Evolutionary conservation across 2,888 invertebrate genomes (phyloP), one percentile per base, ranked within the genome.

Genomic region (Lumbricus terrestris): DNA sequence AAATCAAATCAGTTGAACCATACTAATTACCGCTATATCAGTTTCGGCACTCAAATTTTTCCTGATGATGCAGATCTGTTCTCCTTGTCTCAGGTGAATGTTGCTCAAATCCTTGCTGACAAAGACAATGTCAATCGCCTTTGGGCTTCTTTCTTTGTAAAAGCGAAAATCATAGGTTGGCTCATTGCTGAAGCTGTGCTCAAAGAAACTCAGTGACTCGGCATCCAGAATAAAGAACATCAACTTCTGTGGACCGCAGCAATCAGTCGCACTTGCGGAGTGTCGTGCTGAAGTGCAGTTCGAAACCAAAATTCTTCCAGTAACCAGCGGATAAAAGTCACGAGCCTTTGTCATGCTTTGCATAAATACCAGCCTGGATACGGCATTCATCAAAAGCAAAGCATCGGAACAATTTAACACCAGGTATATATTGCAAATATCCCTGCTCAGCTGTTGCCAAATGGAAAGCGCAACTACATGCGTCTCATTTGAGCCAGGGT

Each of bases 111-210:
- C 85, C 34, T 34, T 85, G 15, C 23, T 35, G 85, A 85, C 37
- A 34, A 85, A 20, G 35, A 85, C 35, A 1, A 34, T 35, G 34
- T 85, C 85, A 85, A 85, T 85, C n/a, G 35, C 29, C 37, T 18
- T 85, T 85, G 34, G 16, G 6, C 85, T 35, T 85, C 16, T 29
- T 85, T 85, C 85, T 15, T 85, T 85, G 85, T 85, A 85, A 23
- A 85, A 85, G 35, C 85, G 85, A 85, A 85, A 85, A 85, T 85
- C 85, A 85, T 35, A 35, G 85, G 23, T 20, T 37, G 85, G 85
- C 35, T 33, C 13, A 37, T 35, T 85, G 85, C 85, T 85, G 35
- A 85, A 85, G 35, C 37, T 8, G 16, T 85, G 34, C 85, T 85
- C 85, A 23, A 35, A 85, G 35, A 85, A 85, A 20, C 85, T 37